Conservation (phyloP, 2,888 invertebrate species). For the Cryptus viduatorius region DNA sequence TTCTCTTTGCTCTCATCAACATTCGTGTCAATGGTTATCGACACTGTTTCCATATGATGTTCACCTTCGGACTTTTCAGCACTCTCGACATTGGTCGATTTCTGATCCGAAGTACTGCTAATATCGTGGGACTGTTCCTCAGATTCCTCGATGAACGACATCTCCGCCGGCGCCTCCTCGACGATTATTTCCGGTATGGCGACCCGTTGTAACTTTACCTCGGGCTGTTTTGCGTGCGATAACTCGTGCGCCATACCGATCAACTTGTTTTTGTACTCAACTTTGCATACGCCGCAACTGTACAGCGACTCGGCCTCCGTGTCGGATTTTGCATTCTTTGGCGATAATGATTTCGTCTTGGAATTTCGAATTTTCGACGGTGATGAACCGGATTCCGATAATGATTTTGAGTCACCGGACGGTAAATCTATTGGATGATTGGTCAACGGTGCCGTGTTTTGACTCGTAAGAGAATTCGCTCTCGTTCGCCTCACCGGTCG, state of each 20-base stretch:
- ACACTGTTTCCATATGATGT: background rate
- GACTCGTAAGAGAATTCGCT: conserved; percentile 46
- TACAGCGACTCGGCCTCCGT: conserved; percentile 61
- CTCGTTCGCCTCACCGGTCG: conserved; percentile 31
- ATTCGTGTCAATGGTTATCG: background rate
- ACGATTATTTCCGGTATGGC: conserved; percentile 41
- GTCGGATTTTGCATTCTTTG: conserved; percentile 48
- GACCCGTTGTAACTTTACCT: conserved; percentile 76
- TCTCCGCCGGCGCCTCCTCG: conserved; percentile 25
- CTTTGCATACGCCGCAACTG: conserved; percentile 75
- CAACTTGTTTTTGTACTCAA: conserved; percentile 75
- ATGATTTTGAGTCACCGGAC: conserved; percentile 12
- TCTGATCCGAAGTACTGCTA: conserved; percentile 43
- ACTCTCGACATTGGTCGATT: background rate
- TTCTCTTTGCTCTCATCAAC: background rate
- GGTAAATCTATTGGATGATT: background rate
- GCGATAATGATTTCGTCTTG: conserved; percentile 13
- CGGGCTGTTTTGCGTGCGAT: conserved; percentile 77
- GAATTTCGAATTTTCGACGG: background rate
- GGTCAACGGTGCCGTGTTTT: background rate
- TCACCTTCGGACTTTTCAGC: background rate
- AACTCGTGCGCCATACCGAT: conserved; percentile 77
- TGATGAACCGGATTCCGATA: background rate
- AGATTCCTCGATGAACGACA: conserved; percentile 28
- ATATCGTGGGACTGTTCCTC: conserved; percentile 57